Percentiles rank a stretch among this genome's conserved stretches.
These are phyloP conservation scores for Crioceris asparagi DNA, from an alignment of 2,888 invertebrate species.

Conservation along the genomic window DNA sequence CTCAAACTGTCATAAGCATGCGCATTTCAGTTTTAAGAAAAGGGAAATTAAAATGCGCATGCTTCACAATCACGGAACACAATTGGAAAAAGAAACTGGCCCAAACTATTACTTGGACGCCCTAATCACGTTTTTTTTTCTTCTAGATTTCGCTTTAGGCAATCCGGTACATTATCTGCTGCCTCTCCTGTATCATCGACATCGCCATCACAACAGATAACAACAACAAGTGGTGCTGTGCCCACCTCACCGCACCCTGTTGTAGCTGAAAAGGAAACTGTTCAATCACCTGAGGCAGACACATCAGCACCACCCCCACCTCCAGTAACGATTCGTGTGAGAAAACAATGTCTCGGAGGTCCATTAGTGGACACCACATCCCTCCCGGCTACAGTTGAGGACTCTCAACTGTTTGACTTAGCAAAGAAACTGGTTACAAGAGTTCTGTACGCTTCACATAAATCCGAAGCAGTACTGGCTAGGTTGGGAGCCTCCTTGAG, in stretches of 20 bases:
- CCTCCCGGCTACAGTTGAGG: conserved; percentile 41
- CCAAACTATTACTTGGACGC: too few species aligned
- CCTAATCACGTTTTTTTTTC: too few species aligned
- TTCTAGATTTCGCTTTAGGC: conserved; percentile 44
- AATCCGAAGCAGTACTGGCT: conserved; percentile 33
- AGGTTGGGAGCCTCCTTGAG: conserved; percentile 22
- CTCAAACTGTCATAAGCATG: too few species aligned
- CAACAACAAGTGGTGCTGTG: not conserved
- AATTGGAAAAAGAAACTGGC: too few species aligned
- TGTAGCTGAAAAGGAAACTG: conserved; percentile 26
- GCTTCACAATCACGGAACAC: too few species aligned
- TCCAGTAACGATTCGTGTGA: conserved; percentile 43
- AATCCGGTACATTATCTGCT: conserved; percentile 22
- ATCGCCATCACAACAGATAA: not conserved
- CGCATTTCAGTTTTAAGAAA: too few species aligned
- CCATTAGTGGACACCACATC: conserved; percentile 41
- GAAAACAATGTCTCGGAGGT: conserved; percentile 43
- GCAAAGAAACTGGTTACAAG: conserved; percentile 33
- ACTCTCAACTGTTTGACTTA: conserved; percentile 37
- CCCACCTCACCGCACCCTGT: conserved; percentile 12
- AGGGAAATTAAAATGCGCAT: too few species aligned
- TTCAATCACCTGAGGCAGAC: conserved; percentile 36
- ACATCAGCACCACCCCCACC: conserved; percentile 41
- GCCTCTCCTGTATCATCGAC: not conserved
- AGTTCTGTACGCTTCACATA: conserved; percentile 31